Evolutionary conservation across 2,113 vertebrate genomes (phyloP), one percentile per base, ranked within the genome.

Genomic region (Pseudolaguvia tuberculata): DNA sequence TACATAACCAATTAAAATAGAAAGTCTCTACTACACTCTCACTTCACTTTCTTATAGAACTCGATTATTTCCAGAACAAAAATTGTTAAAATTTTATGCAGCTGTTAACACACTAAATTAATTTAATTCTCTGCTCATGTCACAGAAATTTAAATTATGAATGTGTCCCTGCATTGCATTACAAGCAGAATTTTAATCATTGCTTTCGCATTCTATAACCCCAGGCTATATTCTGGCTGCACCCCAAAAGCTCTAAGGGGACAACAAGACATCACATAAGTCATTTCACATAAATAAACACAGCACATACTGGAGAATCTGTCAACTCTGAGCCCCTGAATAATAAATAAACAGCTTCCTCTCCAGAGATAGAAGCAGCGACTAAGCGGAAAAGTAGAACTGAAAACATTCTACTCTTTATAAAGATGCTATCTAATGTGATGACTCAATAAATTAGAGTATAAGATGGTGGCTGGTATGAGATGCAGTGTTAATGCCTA

Each of bases 201-300:
- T 50, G 63, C 63, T 4, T 67, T 6, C 63, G 50, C 45, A 29
- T 65, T 25, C 45, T 67, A 50, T 67, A 48, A 50, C 63, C 63
- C 63, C 63, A 67, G 63, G 45, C 45, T 17, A 67, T 27, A 67
- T 50, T 67, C 63, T 29, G 45, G 45, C 23, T 67, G 29, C 63
- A 50, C 63, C 63, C 47, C 4, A 42, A 67, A 67, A 20, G 45
- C 63, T 67, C 63, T 50, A 39, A 67, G 45, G 63, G 63, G 45
- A 67, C 63, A 67, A 50, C 23, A 67, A 67, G 63, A 67, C 63
- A 67, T 67, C 63, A 67, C 45, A 50, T 66, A 48, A 50, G 45
- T 67, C 63, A 50, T 50, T 67, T 50, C 63, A 50, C 45, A 67
- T 67, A 67, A 67, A 50, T 67, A 67, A 67, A 20, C 45, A 67